phyloP scores from a whole-genome alignment of 1,140 invertebrate species.

The Drosophila ambigua region DNA sequence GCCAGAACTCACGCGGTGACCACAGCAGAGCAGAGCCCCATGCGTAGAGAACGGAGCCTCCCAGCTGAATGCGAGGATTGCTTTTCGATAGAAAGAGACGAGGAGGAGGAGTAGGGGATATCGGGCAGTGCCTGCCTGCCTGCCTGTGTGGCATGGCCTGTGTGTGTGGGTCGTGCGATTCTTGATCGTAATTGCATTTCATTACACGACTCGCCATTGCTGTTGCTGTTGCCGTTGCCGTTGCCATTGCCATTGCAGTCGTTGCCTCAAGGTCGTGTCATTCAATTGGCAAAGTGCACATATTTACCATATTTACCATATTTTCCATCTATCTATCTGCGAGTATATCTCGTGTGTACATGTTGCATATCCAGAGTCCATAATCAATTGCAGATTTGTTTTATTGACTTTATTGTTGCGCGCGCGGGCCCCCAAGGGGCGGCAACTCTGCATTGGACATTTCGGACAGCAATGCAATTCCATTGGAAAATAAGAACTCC shows the following conservation, averaged over 20 bases:
- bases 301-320: conserved; percentile 17
- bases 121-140: background rate
- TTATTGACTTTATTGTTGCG: conserved; percentile 68
- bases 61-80: conserved; percentile 6
- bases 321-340: no score
- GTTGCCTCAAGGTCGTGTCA: conserved; percentile 75
- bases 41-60: conserved; percentile 11
- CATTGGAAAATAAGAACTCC: conserved; percentile 6
- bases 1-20: conserved; percentile 69
- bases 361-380: conserved; percentile 48
- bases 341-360: background rate
- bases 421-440: conserved; percentile 23
- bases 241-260: conserved; percentile 21
- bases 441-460: conserved; percentile 11
- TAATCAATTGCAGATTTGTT: conserved; percentile 78
- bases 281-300: conserved; percentile 38
- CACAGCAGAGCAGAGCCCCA: conserved; percentile 2
- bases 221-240: background rate
- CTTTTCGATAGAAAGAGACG: no score
- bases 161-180: conserved; percentile 75
- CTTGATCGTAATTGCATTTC: conserved; percentile 80
- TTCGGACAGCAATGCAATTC: conserved; percentile 48
- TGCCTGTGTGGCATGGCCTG: conserved; percentile 40
- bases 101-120: no score
- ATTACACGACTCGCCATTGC: conserved; percentile 60